Evolutionary conservation across 2,888 invertebrate species (phyloP).

Genomic region (Diarsia brunnea): DNA sequence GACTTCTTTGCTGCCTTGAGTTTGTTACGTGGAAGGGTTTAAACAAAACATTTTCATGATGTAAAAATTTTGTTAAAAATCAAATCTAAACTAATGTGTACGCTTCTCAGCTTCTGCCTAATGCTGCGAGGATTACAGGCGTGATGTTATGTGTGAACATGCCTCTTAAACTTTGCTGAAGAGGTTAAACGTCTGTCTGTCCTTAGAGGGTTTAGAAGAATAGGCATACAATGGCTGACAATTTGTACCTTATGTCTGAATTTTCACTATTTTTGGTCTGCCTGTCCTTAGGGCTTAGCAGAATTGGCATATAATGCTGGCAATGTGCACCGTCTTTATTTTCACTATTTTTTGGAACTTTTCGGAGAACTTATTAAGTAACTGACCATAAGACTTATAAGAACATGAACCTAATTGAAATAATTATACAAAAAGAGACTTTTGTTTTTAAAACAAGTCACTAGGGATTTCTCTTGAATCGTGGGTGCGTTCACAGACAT

Average conservation of each 20-base stretch:
- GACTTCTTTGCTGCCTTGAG: neutral
- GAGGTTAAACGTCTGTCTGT: too few relatives aligned
- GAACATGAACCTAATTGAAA: neutral
- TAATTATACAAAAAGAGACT: slow-evolving; percentile 6
- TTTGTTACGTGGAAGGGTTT: neutral
- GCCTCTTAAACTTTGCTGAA: neutral
- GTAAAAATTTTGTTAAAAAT: neutral
- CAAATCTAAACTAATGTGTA: neutral
- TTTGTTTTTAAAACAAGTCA: too few relatives aligned
- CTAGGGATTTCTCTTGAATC: too few relatives aligned
- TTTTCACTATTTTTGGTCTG: neutral
- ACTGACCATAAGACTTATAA: neutral
- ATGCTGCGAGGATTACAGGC: too few relatives aligned
- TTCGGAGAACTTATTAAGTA: neutral
- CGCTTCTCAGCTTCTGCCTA: too few relatives aligned
- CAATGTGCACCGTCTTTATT: too few relatives aligned
- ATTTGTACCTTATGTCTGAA: neutral
- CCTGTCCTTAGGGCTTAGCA: too few relatives aligned
- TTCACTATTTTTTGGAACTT: neutral
- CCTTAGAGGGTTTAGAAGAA: neutral
- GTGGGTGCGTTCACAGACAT: too few relatives aligned
- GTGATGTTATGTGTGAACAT: too few relatives aligned
- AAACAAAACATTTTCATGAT: neutral
- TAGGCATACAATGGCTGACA: neutral
- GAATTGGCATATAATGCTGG: too few relatives aligned